phyloP scores from a whole-genome alignment of 2,797 vertebrate genomes.

The Lutjanus argentimaculatus region DNA sequence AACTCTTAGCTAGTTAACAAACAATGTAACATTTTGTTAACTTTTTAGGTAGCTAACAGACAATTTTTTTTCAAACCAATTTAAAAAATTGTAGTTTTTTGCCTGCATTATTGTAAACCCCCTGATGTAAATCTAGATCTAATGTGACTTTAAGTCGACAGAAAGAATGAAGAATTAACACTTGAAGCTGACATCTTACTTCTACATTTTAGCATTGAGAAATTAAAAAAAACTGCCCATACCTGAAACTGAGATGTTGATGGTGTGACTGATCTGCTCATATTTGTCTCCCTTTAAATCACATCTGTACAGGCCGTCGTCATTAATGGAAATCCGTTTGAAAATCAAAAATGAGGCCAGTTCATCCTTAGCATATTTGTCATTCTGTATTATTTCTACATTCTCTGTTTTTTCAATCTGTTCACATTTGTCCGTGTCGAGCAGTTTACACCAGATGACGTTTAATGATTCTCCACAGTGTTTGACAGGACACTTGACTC shows the following conservation, averaged over 20 bases:
- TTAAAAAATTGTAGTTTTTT: background rate
- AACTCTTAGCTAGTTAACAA: no score
- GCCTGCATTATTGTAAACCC: slow-evolving; percentile 1
- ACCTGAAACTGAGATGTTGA: slow-evolving; percentile 79
- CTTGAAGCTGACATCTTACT: background rate
- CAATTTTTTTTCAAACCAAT: no score
- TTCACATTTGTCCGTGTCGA: background rate
- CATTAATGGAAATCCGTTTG: slow-evolving; percentile 45
- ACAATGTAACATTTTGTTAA: no score
- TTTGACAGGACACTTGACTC: slow-evolving; percentile 55
- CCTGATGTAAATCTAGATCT: slow-evolving; percentile 34
- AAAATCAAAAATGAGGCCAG: slow-evolving; percentile 72
- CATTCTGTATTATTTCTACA: slow-evolving; percentile 3
- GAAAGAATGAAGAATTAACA: background rate
- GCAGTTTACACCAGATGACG: slow-evolving; percentile 70
- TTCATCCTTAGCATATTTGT: fast-evolving
- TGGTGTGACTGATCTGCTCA: slow-evolving; percentile 12
- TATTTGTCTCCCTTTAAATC: fast-evolving
- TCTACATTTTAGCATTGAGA: background rate
- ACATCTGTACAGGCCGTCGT: slow-evolving; percentile 73
- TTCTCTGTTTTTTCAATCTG: background rate
- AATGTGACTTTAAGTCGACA: background rate
- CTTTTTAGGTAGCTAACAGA: no score
- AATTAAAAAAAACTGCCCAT: background rate
- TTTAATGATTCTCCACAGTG: slow-evolving; percentile 47